Evolutionary conservation across 1,140 invertebrate species (phyloP).

Genomic region (Rhizoglyphus robini): DNA sequence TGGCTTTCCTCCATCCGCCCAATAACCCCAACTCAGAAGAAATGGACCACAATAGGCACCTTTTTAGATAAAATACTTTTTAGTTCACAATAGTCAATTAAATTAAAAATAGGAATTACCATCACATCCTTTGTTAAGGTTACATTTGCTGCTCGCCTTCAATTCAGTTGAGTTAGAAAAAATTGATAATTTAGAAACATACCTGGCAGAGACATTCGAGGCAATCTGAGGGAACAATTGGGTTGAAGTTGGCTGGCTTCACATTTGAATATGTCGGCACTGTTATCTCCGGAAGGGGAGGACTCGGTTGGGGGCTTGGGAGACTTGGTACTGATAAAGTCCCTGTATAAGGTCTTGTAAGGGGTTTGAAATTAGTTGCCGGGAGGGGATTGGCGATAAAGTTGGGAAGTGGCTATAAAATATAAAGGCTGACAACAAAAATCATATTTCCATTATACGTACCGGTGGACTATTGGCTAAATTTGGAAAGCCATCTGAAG

Average conservation of each 20-base stretch:
- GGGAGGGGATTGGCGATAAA: neutral
- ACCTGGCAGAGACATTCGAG: conserved; percentile 18
- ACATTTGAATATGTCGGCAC: neutral
- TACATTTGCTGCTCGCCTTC: conserved; percentile 21
- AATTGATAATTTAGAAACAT: neutral
- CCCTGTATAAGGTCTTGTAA: too few relatives aligned
- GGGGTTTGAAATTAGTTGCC: too few relatives aligned
- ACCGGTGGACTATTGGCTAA: neutral
- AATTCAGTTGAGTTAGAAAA: conserved; percentile 8
- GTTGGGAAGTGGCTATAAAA: neutral
- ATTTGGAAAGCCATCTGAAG: neutral
- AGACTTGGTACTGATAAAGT: neutral
- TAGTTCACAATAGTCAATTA: neutral
- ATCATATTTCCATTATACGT: neutral
- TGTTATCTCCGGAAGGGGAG: neutral
- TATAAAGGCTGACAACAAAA: neutral
- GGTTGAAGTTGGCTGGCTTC: neutral
- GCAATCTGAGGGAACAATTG: neutral
- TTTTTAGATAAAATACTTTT: neutral
- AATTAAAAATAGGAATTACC: neutral
- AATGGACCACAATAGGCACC: conserved; percentile 55
- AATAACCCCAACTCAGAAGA: conserved; percentile 64
- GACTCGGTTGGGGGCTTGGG: neutral
- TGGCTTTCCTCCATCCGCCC: conserved; percentile 59
- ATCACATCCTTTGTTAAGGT: conserved; percentile 20